Base-by-base conservation (phyloP, 2,797 vertebrate species). In the Salmo trutta region DNA sequence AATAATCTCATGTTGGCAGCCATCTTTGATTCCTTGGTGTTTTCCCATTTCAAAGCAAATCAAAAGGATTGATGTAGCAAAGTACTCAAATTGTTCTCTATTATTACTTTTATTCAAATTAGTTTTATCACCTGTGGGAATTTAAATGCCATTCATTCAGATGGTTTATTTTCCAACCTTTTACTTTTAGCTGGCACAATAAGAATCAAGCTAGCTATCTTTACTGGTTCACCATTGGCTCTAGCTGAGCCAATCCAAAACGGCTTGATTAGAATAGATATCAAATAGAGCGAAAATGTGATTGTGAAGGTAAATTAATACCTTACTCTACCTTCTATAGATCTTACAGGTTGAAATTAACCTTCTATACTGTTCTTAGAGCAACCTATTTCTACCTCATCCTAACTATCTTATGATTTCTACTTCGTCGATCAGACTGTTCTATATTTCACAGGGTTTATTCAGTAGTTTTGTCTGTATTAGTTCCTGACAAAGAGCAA, bases 31-130 rank as follows among this genome's bases (percentile, higher is more conserved):
- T 16, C 15, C 8, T 24, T 17, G 2, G 19, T 24, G 59, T 24
- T 64, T 64, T 64, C 6, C 59, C 7, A 24, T 64, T n/a, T 64
- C 59, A 64, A 64, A n/a, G 59, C 59, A 64, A 64, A 64, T 64
- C 59, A 64, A 24, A 24, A 64, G 59, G 59, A 64, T 64, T 24
- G 7, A 64, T 64, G 53, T 64, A 8, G 15, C 17, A 64, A n/a
- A 8, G 8, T 64, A n/a, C 10, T 24, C 4, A 17, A n/a, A 64
- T 64, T 21, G 59, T 24, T 64, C 19, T n/a, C 8, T 56, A 6
- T 64, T 29, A 65, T 21, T 65, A 2, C 24, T 24, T 65, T 65
- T 65, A 21, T 65, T 24, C 8, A 62, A 54, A 19, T 4, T 1
- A 16, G 17, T 54, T 4, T 5, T 19, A 19, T 54, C 16, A 54